Base-by-base conservation (phyloP, 2,888 invertebrate species). In the Galerucella nymphaeae region DNA sequence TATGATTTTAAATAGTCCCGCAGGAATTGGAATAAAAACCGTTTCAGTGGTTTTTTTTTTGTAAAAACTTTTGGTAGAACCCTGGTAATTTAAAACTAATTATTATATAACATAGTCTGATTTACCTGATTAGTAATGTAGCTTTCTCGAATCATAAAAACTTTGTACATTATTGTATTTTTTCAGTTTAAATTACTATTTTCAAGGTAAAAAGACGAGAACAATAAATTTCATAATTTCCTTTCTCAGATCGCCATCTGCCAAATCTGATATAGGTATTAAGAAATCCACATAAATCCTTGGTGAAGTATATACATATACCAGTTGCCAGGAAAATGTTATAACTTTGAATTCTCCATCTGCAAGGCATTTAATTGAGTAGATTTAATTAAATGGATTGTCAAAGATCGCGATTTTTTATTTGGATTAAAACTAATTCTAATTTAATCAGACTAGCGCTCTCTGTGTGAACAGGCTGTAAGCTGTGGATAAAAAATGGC, bases 191-290 rank as follows among this genome's bases (percentile, higher is more conserved):
- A 50, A 50, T n/a, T 5, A 50, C n/a, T 0, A 4, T 50, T 50
- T 50, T 50, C 50, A 50, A 50, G 50, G 50, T 50, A 30, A 30
- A 50, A 8, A 50, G 50, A 50, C 11, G 50, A 50, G 50, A 50
- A 50, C 50, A 50, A 50, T 50, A 50, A n/a, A n/a, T 50, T 50
- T 50, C n/a, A 14, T n/a, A 50, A 50, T 50, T 50, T 50, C 50
- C 50, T 50, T 50, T 50, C n/a, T n/a, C n/a, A 50, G 50, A 50
- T 50, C 50, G n/a, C 50, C 14, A 50, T 50, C 50, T 14, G 50
- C n/a, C 50, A n/a, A 50, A 50, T 50, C 50, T 50, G 45, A 45
- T 45, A 11, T 45, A 30, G 2, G 1, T 30, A 30, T 14, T n/a
- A n/a, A 14, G 50, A 50, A 50, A 50, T 50, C 8, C n/a, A 50